These are phyloP conservation scores for Drosophila ironensis DNA, from an alignment of 1,140 invertebrate genomes.

Conservation along the genomic window DNA sequence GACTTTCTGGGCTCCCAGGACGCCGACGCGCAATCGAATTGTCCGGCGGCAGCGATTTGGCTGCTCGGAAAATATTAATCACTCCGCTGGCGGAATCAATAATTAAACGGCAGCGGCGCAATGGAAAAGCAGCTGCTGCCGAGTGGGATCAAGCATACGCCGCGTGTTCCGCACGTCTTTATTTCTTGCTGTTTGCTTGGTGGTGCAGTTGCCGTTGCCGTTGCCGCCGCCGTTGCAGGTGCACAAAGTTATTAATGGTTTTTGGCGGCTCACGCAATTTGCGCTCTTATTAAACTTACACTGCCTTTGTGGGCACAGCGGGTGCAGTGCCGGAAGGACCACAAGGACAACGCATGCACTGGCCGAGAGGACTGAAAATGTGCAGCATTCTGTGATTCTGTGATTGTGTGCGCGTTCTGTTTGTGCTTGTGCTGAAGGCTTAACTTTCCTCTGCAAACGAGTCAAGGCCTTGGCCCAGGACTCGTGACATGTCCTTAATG, in stretches of 20 bases:
- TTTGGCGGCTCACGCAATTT: constrained; percentile 70
- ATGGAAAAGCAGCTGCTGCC: constrained; percentile 5
- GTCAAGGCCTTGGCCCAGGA: background rate
- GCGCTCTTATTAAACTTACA: constrained; percentile 59
- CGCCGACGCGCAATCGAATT: background rate
- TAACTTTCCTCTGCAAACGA: too few relatives aligned
- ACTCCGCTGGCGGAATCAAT: constrained; percentile 65
- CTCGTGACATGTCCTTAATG: constrained; percentile 26
- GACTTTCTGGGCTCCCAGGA: background rate
- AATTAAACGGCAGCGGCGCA: constrained; percentile 62
- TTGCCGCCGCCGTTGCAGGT: constrained; percentile 55
- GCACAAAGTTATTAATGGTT: constrained; percentile 73
- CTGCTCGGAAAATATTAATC: constrained; percentile 63
- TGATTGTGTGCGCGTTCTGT: constrained; percentile 4
- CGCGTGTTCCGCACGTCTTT: background rate
- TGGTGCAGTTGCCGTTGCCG: too few relatives aligned
- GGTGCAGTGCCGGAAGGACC: constrained; percentile 3
- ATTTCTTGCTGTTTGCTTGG: background rate
- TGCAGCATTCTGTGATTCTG: background rate
- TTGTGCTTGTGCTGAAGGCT: constrained; percentile 7
- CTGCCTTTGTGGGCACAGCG: constrained; percentile 29
- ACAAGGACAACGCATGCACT: background rate
- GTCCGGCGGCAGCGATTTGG: constrained; percentile 26
- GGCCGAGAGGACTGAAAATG: background rate
- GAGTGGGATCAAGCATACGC: constrained; percentile 39